These are phyloP conservation scores for Sebastolobus altivelis DNA, from an alignment of 2,797 vertebrate genomes.

Conservation along the genomic window DNA sequence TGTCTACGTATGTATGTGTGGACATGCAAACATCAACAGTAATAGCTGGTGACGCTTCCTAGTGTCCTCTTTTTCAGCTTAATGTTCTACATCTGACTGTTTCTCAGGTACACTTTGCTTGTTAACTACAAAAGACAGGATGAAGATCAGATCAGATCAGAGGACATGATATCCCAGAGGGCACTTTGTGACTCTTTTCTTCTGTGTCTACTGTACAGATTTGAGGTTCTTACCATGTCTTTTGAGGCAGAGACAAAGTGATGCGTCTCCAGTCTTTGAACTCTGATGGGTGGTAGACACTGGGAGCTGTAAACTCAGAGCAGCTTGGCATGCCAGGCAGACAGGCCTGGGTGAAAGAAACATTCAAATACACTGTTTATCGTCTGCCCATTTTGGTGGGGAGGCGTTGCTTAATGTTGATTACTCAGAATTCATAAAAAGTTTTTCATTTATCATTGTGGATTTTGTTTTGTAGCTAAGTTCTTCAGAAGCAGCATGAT, in stretches of 20 bases:
- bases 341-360: constrained; percentile 88
- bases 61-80: constrained; percentile 5
- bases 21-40: neutral
- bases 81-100: neutral
- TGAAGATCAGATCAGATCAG: constrained; percentile 19
- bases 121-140: constrained; percentile 23
- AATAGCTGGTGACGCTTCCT: constrained; percentile 1
- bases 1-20: neutral
- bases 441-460: neutral
- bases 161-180: constrained; percentile 5
- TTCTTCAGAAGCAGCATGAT: constrained; percentile 13
- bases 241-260: constrained; percentile 93
- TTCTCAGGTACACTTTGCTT: constrained; percentile 10
- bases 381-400: neutral
- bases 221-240: constrained; percentile 91
- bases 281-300: constrained; percentile 96
- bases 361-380: neutral
- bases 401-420: neutral
- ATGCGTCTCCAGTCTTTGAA: constrained; percentile 96
- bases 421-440: neutral
- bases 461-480: constrained; percentile 15
- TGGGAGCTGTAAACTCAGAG: constrained; percentile 96
- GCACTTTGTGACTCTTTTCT: constrained; percentile 18
- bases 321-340: constrained; percentile 99
- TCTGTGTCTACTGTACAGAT: constrained; percentile 2